A percentile compares a stretch with the other conserved stretches of the same genome.
Conservation (phyloP, 2,797 vertebrate genomes). For the Meda fulgida region DNA sequence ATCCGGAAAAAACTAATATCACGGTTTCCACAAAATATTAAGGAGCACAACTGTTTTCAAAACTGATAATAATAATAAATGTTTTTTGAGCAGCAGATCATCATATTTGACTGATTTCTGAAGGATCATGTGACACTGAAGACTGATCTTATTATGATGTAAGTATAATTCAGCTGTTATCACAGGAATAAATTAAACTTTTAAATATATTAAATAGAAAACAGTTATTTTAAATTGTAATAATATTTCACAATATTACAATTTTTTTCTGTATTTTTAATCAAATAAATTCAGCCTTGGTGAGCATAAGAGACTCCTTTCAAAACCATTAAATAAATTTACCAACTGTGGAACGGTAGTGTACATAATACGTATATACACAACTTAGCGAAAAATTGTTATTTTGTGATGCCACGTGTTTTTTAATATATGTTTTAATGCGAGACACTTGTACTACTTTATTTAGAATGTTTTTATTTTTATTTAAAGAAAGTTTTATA, state of each 20-base stretch:
- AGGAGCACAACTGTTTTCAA: neutral
- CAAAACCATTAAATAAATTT: neutral
- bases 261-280: neutral
- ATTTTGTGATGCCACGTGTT: no score
- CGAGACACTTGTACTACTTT: neutral
- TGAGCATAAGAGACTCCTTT: neutral
- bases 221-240: neutral
- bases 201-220: neutral
- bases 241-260: neutral
- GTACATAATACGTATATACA: no score
- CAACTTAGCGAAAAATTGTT: no score
- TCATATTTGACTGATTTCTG: neutral
- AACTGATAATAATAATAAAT: no score
- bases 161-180: neutral
- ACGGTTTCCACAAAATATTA: neutral
- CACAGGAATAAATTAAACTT: neutral
- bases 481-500: neutral
- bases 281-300: conserved; percentile 1
- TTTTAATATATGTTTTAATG: neutral
- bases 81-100: no score
- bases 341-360: no score
- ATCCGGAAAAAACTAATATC: neutral
- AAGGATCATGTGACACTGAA: neutral
- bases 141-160: neutral
- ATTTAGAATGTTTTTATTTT: neutral